A percentile compares a stretch with the other conserved stretches of the same genome.
Conservation (phyloP, 1,140 invertebrate genomes). For the Limonius californicus region DNA sequence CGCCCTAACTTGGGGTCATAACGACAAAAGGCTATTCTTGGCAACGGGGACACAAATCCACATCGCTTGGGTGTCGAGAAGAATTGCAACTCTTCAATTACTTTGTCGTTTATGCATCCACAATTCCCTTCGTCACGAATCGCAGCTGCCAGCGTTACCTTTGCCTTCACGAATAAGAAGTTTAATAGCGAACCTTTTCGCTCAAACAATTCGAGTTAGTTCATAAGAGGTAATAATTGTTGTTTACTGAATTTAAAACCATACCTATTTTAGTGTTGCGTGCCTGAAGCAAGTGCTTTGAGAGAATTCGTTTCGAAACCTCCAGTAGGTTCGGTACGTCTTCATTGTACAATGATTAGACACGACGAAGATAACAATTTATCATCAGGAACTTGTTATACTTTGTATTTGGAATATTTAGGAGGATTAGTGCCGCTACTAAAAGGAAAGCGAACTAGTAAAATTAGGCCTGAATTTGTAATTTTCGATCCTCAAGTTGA, state of each 20-base stretch:
- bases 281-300: constrained; percentile 83
- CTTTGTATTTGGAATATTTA: constrained; percentile 93
- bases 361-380: constrained; percentile 76
- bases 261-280: constrained; percentile 77
- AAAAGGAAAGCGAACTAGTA: constrained; percentile 93
- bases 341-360: constrained; percentile 95
- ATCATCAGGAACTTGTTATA: constrained; percentile 77
- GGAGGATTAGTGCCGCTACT: constrained; percentile 94
- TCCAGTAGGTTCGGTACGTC: constrained; percentile 73
- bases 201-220: constrained; percentile 88
- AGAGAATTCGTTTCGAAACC: constrained; percentile 91
- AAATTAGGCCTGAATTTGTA: constrained; percentile 96
- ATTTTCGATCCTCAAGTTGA: constrained; percentile 92
- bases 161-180: constrained; percentile 81
- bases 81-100: constrained; percentile 85
- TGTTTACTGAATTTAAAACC: too few species aligned
- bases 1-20: constrained; percentile 96
- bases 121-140: constrained; percentile 56
- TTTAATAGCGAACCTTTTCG: constrained; percentile 84
- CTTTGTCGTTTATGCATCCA: constrained; percentile 74
- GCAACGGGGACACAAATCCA: constrained; percentile 86
- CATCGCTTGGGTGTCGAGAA: constrained; percentile 87
- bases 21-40: constrained; percentile 90
- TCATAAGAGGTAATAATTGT: too few species aligned
- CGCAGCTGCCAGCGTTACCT: constrained; percentile 66